Base-by-base conservation (phyloP, 2,797 vertebrate genomes). In the Peromyscus eremicus region DNA sequence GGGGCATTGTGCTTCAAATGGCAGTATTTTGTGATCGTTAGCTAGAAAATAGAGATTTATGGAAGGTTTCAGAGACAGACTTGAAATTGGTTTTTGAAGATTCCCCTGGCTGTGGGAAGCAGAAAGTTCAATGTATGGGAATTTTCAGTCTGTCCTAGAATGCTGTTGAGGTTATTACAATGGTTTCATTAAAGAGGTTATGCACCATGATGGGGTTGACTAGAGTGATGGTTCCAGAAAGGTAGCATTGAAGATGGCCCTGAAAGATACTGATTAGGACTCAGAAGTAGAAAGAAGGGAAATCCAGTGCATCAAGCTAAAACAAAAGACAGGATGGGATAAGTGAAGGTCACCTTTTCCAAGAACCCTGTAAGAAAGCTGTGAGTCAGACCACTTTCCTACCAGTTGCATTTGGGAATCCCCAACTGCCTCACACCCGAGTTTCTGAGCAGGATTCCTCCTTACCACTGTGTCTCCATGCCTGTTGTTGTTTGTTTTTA, bases 41-140 rank as follows among this genome's bases (percentile, higher is more conserved):
- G 7, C 77, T 40, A 43, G 66, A 57, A 12, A 82, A 43, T 8
- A 57, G 79, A 32, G 21, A 32, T 21, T 68, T 40, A 57, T 32
- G 34, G 27, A 55, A 73, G 4, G 66, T 82, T 94, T 76, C 91
- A 57, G 77, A 91, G 17, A 60, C 93, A 87, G 52, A n/a, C 43
- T 17, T 84, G 5, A 71, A 77, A 27, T 3, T 90, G 6, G 27
- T 37, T 89, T 97, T 76, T 66, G 60, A 93, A 90, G 55, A 92
- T 60, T 73, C 27, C 12, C 5, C 46, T 73, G 12, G 34, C 43
- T 40, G 6, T 49, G 19, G 71, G 25, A 88, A 79, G 46, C 13
- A 64, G 71, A 43, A 52, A 55, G 19, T 1, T 80, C 14, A 29
- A 34, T 14, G 4, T 5, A 11, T 52, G 34, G 13, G 57, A 17